Base-by-base conservation (phyloP, 2,888 invertebrate species). In the Synergus laeviventris region DNA sequence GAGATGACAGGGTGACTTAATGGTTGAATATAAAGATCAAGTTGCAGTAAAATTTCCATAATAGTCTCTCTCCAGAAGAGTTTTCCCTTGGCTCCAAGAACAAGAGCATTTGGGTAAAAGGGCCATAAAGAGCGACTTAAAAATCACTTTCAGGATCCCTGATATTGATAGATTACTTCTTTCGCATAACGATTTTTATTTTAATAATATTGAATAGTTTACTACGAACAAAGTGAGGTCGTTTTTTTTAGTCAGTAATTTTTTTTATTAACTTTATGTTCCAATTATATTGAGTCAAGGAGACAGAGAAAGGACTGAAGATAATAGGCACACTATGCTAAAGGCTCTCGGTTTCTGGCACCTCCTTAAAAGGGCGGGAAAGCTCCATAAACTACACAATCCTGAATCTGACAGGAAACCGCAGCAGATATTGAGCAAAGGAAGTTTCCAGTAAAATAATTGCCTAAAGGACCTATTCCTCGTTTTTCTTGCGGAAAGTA, bases 271-370 rank as follows among this genome's bases (percentile, higher is more conserved):
- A 16, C 18, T 16, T 61, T 56, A 14, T 18, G 74, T 56, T 38
- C 12, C 9, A 12, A n/a, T n/a, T 75, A 56, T 60, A 61, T 60
- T 66, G 45, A 66, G 21, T 38, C 36, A 36, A 73, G 38, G 76
- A 21, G n/a, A 74, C 24, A 66, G 45, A 49, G 82, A 82, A 83
- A 84, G 84, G 84, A 83, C 84, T 86, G 87, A 74, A 85, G 86
- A 87, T 87, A 88, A 87, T 88, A 86, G 87, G 81, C 81, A 83
- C 84, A 87, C 87, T 88, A 87, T 86, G 85, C 86, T 74, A 78
- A 80, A 75, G 78, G 82, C 75, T 81, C 73, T 77, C 70, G n/a
- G 18, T 74, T 75, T 77, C 61, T 62, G 61, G 76, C 81, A 81
- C 78, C 81, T 80, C 78, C 83, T 81, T 76, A 74, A 76, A 76